Percentiles rank a stretch among this genome's conserved stretches.
These are phyloP conservation scores for Corythaeola cristata DNA, from an alignment of 2,113 vertebrate genomes.

Conservation along the genomic window DNA sequence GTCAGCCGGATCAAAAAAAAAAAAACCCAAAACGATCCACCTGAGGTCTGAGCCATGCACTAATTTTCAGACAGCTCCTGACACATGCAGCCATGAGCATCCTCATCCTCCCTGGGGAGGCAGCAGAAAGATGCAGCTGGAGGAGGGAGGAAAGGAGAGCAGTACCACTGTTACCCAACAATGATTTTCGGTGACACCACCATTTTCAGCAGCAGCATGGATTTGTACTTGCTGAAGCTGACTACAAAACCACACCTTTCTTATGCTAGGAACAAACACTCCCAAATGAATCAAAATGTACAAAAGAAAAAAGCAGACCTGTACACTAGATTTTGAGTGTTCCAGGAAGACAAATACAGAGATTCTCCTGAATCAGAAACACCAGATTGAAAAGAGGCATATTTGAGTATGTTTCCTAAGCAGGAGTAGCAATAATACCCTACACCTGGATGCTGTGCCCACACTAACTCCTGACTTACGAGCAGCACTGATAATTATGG, in stretches of 20 bases:
- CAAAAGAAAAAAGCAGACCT: not conserved
- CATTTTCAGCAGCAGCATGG: not conserved
- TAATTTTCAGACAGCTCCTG: not conserved
- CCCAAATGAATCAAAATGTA: not conserved
- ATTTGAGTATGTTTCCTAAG: not conserved
- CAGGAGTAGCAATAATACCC: not conserved
- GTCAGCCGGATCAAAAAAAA: not conserved
- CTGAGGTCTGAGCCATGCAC: not conserved
- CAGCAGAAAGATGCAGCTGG: not conserved
- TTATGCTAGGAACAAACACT: not conserved
- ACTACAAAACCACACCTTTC: not conserved
- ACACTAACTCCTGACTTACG: not conserved
- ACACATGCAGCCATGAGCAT: not conserved
- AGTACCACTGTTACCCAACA: too few relatives aligned
- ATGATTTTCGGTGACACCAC: too few relatives aligned
- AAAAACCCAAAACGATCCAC: not conserved
- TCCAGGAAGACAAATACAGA: not conserved
- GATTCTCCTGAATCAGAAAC: not conserved
- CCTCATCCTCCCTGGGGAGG: not conserved
- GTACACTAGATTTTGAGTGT: not conserved
- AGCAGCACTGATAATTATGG: not conserved
- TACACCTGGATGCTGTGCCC: not conserved
- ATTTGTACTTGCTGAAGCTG: slow-evolving; percentile 17
- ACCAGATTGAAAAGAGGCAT: not conserved
- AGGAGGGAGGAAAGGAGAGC: not conserved